Conservation (phyloP, 2,888 invertebrate species). For the Hoplodrina ambigua region DNA sequence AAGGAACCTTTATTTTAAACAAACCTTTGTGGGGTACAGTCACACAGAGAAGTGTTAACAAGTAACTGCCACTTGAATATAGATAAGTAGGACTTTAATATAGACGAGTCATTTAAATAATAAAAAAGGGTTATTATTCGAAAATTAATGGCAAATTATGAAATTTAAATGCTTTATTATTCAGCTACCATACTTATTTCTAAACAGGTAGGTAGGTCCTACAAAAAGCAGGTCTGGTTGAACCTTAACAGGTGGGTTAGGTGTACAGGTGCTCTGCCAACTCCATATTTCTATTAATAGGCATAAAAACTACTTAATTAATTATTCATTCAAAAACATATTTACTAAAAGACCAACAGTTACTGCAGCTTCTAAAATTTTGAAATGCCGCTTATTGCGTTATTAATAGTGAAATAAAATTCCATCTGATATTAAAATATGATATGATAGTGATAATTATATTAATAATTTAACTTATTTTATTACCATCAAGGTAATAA, state of each 20-base stretch:
- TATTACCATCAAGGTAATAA: slow-evolving; percentile 27
- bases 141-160: neutral
- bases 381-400: slow-evolving; percentile 43
- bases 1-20: slow-evolving; percentile 44
- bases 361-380: slow-evolving; percentile 33
- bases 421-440: slow-evolving; percentile 46
- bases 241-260: slow-evolving; percentile 20
- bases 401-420: slow-evolving; percentile 52
- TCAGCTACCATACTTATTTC: neutral
- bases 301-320: slow-evolving; percentile 28
- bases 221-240: neutral
- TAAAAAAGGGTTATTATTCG: neutral
- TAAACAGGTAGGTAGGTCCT: neutral
- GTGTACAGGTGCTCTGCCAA: slow-evolving; percentile 8
- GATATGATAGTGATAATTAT: slow-evolving; percentile 43
- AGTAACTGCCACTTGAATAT: slow-evolving; percentile 1
- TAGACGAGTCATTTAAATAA: neutral
- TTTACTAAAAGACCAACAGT: slow-evolving; percentile 21
- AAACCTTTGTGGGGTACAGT: slow-evolving; percentile 33
- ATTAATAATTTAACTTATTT: no score
- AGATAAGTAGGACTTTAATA: neutral
- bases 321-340: slow-evolving; percentile 36
- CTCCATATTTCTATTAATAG: slow-evolving; percentile 7
- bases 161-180: neutral
- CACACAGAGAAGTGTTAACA: slow-evolving; percentile 35